Conservation (phyloP, 2,113 vertebrate genomes). For the Caloenas nicobarica region DNA sequence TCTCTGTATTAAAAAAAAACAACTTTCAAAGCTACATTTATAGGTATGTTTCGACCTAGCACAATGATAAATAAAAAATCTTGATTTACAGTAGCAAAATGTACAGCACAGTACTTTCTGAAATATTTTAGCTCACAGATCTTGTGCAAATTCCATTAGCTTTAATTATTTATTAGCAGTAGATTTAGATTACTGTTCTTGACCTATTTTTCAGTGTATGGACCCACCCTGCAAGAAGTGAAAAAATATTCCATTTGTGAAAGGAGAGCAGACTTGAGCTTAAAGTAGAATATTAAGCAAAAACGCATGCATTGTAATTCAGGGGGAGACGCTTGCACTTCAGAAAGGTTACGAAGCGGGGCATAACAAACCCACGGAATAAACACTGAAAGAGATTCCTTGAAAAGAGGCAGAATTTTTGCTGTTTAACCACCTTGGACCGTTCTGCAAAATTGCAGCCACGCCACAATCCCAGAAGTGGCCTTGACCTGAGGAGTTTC, state of each 20-base stretch:
- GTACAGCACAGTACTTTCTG: conserved; percentile 59
- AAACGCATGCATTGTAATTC: conserved; percentile 26
- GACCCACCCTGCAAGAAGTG: conserved; percentile 74
- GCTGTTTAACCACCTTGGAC: conserved; percentile 21
- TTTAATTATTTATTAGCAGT: conserved; percentile 88
- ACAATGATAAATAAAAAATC: conserved; percentile 78
- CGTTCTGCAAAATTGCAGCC: not conserved
- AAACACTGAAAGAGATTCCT: conserved; percentile 23
- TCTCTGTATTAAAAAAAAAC: not conserved
- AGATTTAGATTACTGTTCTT: conserved; percentile 82
- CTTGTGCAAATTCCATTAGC: conserved; percentile 85
- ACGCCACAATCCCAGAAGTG: not conserved
- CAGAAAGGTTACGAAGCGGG: not conserved
- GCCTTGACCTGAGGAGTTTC: not conserved
- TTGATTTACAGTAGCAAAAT: conserved; percentile 67
- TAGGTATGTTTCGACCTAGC: conserved; percentile 53
- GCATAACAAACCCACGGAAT: conserved; percentile 17
- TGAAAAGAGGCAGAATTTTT: not conserved
- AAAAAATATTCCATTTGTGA: conserved; percentile 75
- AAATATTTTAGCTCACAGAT: conserved; percentile 77
- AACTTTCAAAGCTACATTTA: conserved; percentile 45
- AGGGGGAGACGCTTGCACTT: not conserved
- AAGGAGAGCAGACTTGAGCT: conserved; percentile 57
- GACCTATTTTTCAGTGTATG: conserved; percentile 79
- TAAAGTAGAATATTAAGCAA: conserved; percentile 34